Percentiles rank a stretch among this genome's conserved stretches.
phyloP scores from a whole-genome alignment of 2,113 vertebrate genomes.

The Fregetta grallaria region DNA sequence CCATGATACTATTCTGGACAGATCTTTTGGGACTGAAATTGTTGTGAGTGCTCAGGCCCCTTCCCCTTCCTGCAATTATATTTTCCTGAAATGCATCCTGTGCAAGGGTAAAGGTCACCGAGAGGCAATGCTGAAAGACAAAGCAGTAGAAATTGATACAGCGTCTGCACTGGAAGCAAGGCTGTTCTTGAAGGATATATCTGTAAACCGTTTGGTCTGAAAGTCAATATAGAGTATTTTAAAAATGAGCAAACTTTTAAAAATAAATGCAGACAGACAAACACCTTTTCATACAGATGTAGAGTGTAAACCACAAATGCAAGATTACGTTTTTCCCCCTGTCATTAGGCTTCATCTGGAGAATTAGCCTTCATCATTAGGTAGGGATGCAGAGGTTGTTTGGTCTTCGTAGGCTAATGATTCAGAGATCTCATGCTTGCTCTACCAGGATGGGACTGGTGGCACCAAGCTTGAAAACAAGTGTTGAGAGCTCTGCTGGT shows the following conservation, averaged over 20 bases:
- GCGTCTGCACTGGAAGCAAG: neutral
- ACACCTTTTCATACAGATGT: neutral
- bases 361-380: neutral
- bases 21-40: neutral
- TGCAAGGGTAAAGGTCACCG: slow-evolving; percentile 19
- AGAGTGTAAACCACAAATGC: neutral
- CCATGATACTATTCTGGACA: neutral
- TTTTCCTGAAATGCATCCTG: slow-evolving; percentile 45
- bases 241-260: neutral
- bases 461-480: neutral
- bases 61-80: slow-evolving; percentile 45
- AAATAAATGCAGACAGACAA: neutral
- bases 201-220: neutral
- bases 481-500: fast-evolving
- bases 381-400: neutral
- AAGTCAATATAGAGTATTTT: neutral
- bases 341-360: neutral
- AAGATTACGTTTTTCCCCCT: neutral
- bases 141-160: neutral
- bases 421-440: neutral
- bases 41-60: neutral
- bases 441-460: neutral
- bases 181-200: neutral
- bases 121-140: neutral
- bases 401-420: neutral